A percentile compares a stretch with the other conserved stretches of the same genome.
Evolutionary conservation across 2,797 vertebrate genomes (phyloP).

Genomic region (Sardinella longiceps): DNA sequence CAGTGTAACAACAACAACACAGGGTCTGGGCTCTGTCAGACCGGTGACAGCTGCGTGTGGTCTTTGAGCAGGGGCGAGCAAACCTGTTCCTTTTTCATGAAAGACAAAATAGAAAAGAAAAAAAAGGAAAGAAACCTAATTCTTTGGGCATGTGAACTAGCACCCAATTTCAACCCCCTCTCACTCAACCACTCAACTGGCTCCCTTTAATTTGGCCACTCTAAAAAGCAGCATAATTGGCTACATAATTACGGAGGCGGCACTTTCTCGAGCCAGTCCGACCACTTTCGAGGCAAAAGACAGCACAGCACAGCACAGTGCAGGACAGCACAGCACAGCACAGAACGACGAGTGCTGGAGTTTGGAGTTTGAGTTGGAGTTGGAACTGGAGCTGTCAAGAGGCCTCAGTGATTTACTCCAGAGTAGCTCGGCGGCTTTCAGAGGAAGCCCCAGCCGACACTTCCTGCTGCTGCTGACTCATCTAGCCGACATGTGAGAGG

Average conservation of each 20-base stretch:
- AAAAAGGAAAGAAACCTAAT: neutral
- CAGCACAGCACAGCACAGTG: neutral
- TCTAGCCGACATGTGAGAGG: neutral
- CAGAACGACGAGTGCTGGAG: too few species aligned
- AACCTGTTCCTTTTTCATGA: neutral
- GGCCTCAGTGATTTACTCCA: neutral
- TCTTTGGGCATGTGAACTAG: neutral
- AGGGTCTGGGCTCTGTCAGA: slow-evolving; percentile 3
- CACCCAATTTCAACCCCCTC: neutral
- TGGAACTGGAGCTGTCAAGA: neutral
- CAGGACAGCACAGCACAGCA: too few species aligned
- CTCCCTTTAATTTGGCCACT: neutral
- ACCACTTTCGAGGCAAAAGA: neutral
- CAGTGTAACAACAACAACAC: slow-evolving; percentile 14
- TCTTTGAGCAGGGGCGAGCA: neutral
- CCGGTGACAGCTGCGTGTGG: slow-evolving; percentile 12
- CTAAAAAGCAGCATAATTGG: neutral
- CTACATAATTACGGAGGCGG: neutral
- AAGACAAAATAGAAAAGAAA: neutral
- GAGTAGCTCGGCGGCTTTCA: neutral
- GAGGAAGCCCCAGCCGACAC: neutral
- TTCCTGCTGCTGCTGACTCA: slow-evolving; percentile 9
- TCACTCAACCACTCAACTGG: neutral
- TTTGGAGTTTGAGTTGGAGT: too few species aligned
- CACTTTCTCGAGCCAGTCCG: neutral